A percentile compares a stretch with the other conserved stretches of the same genome.
These are phyloP conservation scores for Euphonia xanthogaster DNA, from an alignment of 2,797 vertebrate species.

Conservation along the genomic window DNA sequence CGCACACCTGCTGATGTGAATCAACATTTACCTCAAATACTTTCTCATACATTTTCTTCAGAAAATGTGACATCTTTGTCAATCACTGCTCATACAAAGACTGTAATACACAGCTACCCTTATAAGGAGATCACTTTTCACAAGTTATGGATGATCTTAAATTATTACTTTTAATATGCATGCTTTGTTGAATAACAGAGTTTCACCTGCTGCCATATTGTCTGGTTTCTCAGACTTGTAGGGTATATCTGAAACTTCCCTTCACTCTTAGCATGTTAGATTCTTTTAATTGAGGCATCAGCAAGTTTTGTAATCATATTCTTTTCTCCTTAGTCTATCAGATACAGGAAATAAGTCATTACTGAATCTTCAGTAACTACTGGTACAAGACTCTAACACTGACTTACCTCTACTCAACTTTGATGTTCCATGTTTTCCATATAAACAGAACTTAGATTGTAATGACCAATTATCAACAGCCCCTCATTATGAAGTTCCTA, in stretches of 20 bases:
- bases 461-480: neutral
- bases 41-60: neutral
- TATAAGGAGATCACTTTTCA: neutral
- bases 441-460: neutral
- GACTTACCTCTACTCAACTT: neutral
- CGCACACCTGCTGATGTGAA: neutral
- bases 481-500: neutral
- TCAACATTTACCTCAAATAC: neutral
- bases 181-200: neutral
- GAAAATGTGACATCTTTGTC: neutral
- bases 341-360: neutral
- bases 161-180: neutral
- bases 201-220: neutral
- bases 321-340: neutral
- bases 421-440: neutral
- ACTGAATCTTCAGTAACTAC: neutral
- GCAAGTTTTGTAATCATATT: neutral
- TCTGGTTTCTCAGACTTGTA: neutral
- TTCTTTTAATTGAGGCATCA: neutral
- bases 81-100: neutral
- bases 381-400: neutral
- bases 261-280: neutral
- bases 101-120: neutral
- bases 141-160: neutral
- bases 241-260: neutral